Conservation (phyloP, 2,888 invertebrate species). For the Erebia palarica region DNA sequence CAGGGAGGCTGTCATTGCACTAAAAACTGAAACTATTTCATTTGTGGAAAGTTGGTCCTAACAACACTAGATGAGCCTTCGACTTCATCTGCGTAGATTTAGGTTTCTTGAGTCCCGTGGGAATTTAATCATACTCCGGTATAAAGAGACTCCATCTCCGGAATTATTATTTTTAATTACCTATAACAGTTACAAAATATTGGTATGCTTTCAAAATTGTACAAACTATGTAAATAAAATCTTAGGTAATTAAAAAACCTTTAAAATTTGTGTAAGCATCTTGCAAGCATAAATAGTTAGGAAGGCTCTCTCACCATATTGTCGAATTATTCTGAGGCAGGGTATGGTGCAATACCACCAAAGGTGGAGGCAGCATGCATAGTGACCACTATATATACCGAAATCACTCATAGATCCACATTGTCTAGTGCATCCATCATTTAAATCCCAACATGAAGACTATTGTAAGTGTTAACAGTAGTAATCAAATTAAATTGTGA, state of each 20-base stretch:
- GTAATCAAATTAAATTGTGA: conserved; percentile 44
- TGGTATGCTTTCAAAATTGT: too few species aligned
- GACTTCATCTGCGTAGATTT: too few species aligned
- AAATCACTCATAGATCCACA: conserved; percentile 71
- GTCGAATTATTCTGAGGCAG: conserved; percentile 68
- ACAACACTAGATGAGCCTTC: too few species aligned
- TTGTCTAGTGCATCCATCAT: conserved; percentile 74
- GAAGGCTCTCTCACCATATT: conserved; percentile 63
- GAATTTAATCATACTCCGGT: too few species aligned
- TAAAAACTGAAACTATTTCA: too few species aligned
- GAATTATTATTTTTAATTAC: too few species aligned
- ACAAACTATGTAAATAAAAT: too few species aligned
- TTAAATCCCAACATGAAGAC: conserved; percentile 71
- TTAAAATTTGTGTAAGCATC: conserved; percentile 44
- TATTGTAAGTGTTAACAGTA: conserved; percentile 73
- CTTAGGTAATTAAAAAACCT: not conserved
- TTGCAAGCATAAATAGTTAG: conserved; percentile 55
- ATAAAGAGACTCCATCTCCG: too few species aligned
- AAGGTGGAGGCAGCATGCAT: conserved; percentile 68
- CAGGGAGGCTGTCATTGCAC: too few species aligned
- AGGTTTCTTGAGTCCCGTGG: too few species aligned
- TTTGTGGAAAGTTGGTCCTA: too few species aligned
- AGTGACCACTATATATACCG: conserved; percentile 70
- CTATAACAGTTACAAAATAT: too few species aligned
- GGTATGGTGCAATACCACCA: conserved; percentile 71